These are phyloP conservation scores for Conus ventricosus DNA, from an alignment of 1,140 invertebrate species.

Conservation along the genomic window DNA sequence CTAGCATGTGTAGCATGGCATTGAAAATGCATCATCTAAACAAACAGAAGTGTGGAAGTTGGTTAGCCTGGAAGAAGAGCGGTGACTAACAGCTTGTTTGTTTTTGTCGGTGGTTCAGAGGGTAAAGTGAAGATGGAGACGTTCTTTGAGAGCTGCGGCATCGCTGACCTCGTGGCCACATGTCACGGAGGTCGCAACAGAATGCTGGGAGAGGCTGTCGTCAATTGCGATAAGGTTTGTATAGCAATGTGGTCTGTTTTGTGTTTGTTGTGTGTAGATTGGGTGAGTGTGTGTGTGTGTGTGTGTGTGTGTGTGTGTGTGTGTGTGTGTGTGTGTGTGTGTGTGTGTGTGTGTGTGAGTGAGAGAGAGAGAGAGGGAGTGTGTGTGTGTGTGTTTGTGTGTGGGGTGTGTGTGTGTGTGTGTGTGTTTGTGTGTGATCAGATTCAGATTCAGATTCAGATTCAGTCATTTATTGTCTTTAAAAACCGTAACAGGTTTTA, in stretches of 20 bases:
- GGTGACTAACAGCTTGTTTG: too few species aligned
- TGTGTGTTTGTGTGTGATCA: too few species aligned
- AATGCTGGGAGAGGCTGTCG: conserved; percentile 96
- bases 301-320: not conserved
- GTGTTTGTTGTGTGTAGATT: not conserved
- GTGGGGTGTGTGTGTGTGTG: not conserved
- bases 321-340: not conserved
- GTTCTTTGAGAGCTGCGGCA: conserved; percentile 99
- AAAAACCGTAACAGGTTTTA: too few species aligned
- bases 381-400: not conserved
- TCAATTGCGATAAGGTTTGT: conserved; percentile 84
- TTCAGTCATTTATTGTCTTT: too few species aligned
- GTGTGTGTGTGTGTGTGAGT: not conserved
- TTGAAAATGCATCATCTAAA: too few species aligned
- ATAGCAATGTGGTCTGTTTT: conserved; percentile 22
- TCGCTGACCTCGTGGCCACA: conserved; percentile 98
- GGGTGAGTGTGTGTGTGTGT: not conserved
- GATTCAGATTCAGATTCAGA: too few species aligned
- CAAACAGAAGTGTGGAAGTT: too few species aligned
- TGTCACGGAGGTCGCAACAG: conserved; percentile 98
- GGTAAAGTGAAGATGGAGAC: conserved; percentile 20
- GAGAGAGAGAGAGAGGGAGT: too few species aligned
- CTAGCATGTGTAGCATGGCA: too few species aligned
- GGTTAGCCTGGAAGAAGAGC: too few species aligned
- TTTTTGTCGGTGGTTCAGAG: conserved; percentile 75